Evolutionary conservation across 2,888 invertebrate species (phyloP).

Genomic region (Marasmarcha lunaedactyla): DNA sequence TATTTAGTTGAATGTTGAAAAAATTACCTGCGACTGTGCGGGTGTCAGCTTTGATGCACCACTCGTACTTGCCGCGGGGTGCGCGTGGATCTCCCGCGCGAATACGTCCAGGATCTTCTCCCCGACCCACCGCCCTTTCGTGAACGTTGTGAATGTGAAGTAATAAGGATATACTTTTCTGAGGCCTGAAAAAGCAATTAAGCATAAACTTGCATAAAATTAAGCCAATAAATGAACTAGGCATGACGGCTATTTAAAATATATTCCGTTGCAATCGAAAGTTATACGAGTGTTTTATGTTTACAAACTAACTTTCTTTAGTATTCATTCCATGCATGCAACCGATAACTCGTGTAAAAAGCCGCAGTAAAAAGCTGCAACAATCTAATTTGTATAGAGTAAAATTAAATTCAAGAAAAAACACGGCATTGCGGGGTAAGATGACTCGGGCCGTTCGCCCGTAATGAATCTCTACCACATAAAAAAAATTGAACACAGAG

Average conservation of each 20-base stretch:
- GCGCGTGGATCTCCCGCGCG: slow-evolving; percentile 92
- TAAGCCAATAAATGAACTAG: no score
- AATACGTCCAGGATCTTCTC: slow-evolving; percentile 94
- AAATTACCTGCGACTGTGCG: slow-evolving; percentile 90
- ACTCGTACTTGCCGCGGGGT: slow-evolving; percentile 91
- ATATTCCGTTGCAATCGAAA: no score
- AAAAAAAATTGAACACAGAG: no score
- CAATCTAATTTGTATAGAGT: not conserved
- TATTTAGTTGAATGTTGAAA: slow-evolving; percentile 2
- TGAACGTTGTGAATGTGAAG: slow-evolving; percentile 96
- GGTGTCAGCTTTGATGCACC: slow-evolving; percentile 91
- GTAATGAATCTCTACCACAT: slow-evolving; percentile 15
- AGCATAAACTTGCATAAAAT: no score
- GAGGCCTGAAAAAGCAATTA: slow-evolving; percentile 80
- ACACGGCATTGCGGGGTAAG: slow-evolving; percentile 44
- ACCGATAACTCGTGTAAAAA: slow-evolving; percentile 8
- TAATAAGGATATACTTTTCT: slow-evolving; percentile 97
- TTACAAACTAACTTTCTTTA: no score
- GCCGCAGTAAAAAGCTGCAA: not conserved
- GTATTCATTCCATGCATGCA: slow-evolving; percentile 6
- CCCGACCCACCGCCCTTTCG: slow-evolving; percentile 96
- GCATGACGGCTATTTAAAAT: no score
- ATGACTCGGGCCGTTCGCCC: slow-evolving; percentile 39
- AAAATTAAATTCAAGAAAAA: slow-evolving; percentile 29
- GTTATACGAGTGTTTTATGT: no score